Base-by-base conservation (phyloP, 1,140 invertebrate species). In the Chelonus insularis region DNA sequence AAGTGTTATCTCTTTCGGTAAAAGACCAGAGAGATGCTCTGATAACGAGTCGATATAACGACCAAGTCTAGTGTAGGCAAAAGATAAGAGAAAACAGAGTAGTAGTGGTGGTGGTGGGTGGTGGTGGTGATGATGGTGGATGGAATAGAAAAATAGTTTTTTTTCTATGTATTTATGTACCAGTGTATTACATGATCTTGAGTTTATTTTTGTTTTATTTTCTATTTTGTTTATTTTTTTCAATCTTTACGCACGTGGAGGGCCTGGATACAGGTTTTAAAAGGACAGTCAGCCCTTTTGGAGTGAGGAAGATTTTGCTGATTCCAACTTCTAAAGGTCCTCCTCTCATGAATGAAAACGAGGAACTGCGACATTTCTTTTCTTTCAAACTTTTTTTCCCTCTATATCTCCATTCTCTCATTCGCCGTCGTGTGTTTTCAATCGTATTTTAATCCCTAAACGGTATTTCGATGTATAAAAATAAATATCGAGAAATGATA, bases 271-370 rank as follows among this genome's bases (percentile, higher is more conserved):
- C 57, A 59, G 45, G 57, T 59, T 59, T 59, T 59, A 59, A 59
- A 59, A 48, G 57, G 47, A 48, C 57, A 36, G 36, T 11, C 5
- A 34, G 45, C 45, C 47, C 47, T 50, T 59, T n/a, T n/a, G n/a
- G n/a, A n/a, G n/a, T 14, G 41, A 6, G 14, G 7, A n/a, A 59
- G 12, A 59, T 23, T 36, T 50, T 60, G 11, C 41, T 12, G 34
- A 39, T 51, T 51, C 37, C 29, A 50, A 48, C 14, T 43, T 43
- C 41, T 16, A 1, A 9, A 16, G 2, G 8, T 43, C 16, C 16
- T 43, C 8, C 12, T 11, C 36, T 45, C 18, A 55, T 55, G 52
- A 55, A 55, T 68, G 71, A 73, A 48, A 48, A 25, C 20, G 9
- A 23, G 4, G 4, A 29, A 29, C 25, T 29, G 25, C 25, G 25